Evolutionary conservation across 2,113 vertebrate species (phyloP), one percentile per base, ranked within the genome.

Genomic region (Caloenas nicobarica): DNA sequence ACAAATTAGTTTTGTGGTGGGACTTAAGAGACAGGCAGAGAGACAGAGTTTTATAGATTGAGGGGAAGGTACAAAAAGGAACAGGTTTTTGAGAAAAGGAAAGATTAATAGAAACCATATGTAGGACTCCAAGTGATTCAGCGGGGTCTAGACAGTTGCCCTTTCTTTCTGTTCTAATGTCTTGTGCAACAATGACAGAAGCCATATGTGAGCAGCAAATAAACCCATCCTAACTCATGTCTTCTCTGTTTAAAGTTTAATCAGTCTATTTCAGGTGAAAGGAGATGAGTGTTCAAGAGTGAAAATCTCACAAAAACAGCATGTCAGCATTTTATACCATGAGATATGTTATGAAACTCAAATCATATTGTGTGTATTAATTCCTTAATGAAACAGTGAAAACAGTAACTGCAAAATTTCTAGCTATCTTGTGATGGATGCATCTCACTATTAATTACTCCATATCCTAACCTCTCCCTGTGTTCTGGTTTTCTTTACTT

Each of bases 171-270:
- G 50, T 25, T 93, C n/a, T 50, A 19, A 22, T 61, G 74, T 53
- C 13, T 0, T n/a, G 8, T 26, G 76, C 44, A 73, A 16, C 77
- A 56, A 18, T 5, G 90, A 79, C 58, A 76, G 82, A 70, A 92
- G 70, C 72, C 83, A 81, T 84, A 79, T 79, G 90, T 68, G 73
- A 94, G 53, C 61, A 31, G 46, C 90, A 84, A 90, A 95, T 95
- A 96, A 92, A 88, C 80, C 57, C 79, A 56, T 56, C 89, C 64
- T 22, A 46, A 22, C 64, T 93, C 28, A 9, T 19, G 19, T 31
- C 72, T 86, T 25, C 46, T 34, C 85, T 86, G 29, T 23, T 93
- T 86, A 93, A 94, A 89, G 31, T 89, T 95, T 93, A 86, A 95
- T 91, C 88, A 81, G n/a, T 9, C 86, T 95, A 29, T 3, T 88